phyloP scores from a whole-genome alignment of 2,888 invertebrate genomes.

The Glyphotaelius pellucidus region DNA sequence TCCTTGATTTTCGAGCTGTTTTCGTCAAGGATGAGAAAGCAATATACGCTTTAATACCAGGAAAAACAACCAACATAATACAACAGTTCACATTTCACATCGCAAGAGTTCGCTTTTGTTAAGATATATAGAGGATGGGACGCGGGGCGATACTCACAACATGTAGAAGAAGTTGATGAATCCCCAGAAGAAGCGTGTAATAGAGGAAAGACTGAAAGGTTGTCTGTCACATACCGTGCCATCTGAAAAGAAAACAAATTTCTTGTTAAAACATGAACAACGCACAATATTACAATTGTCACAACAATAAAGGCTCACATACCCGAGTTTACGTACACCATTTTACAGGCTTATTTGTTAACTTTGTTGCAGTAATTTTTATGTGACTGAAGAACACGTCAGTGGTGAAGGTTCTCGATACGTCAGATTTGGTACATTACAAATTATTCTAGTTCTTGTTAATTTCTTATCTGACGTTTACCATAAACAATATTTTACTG shows the following conservation, averaged over 20 bases:
- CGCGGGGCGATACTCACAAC: slow-evolving; percentile 74
- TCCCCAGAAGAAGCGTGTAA: slow-evolving; percentile 77
- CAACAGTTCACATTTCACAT: neutral
- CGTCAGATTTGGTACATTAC: neutral
- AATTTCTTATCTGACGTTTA: neutral
- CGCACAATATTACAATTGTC: slow-evolving; percentile 3
- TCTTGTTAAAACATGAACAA: neutral
- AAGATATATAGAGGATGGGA: neutral
- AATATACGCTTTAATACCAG: neutral
- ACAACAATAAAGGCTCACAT: neutral
- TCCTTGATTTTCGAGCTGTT: neutral
- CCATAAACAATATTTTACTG: neutral
- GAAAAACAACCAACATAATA: neutral
- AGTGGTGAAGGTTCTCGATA: neutral
- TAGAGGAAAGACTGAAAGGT: slow-evolving; percentile 73
- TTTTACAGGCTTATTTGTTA: slow-evolving; percentile 64
- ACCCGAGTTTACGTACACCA: slow-evolving; percentile 67
- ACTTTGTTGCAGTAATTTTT: neutral
- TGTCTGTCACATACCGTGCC: slow-evolving; percentile 75
- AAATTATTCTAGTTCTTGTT: neutral
- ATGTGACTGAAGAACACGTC: neutral
- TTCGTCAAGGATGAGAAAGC: neutral
- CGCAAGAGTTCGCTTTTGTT: neutral
- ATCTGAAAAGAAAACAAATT: slow-evolving; percentile 71
- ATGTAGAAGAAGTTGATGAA: slow-evolving; percentile 76